These are phyloP conservation scores for Bolborhynchus lineola DNA, from an alignment of 2,113 vertebrate genomes.

Conservation along the genomic window DNA sequence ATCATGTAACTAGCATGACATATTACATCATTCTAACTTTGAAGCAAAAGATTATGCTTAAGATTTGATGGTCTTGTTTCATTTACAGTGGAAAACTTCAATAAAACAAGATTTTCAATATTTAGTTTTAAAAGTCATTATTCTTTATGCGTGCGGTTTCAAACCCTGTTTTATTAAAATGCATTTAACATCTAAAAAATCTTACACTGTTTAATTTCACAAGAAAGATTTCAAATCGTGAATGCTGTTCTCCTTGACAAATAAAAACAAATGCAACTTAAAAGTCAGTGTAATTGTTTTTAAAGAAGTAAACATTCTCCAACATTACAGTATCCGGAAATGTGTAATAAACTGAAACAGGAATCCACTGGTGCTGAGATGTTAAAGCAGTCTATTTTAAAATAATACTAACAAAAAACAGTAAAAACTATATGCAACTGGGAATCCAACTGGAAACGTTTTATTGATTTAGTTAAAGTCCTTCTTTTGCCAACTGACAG, in stretches of 20 bases:
- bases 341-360: background rate
- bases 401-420: slow-evolving; percentile 31
- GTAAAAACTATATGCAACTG: background rate
- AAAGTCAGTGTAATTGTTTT: background rate
- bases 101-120: background rate
- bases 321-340: background rate
- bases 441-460: background rate
- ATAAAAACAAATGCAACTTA: background rate
- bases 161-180: background rate
- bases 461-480: background rate
- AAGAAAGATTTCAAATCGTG: background rate
- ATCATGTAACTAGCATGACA: background rate
- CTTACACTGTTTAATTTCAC: background rate
- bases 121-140: background rate
- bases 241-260: background rate
- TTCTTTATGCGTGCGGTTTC: background rate
- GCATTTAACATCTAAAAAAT: background rate
- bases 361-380: background rate
- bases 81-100: background rate
- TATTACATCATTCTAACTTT: background rate
- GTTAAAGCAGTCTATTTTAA: slow-evolving; percentile 26
- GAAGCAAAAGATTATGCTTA: background rate
- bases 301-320: background rate
- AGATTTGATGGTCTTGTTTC: background rate
- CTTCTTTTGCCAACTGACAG: background rate